phyloP scores from a whole-genome alignment of 2,888 invertebrate species.

The Ischnus inquisitorius region DNA sequence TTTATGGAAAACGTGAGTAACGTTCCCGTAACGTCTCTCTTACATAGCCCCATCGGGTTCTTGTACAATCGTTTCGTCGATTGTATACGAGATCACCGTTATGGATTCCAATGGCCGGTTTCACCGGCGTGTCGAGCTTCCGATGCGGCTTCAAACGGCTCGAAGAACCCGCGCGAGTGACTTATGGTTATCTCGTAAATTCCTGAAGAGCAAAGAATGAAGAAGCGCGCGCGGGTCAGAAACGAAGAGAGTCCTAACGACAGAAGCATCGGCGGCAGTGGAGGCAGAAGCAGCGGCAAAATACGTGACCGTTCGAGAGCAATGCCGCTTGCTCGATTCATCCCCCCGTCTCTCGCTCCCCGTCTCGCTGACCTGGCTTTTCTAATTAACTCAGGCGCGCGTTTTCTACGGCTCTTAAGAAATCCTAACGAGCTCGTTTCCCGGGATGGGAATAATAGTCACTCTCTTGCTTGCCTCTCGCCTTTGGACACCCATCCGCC shows the following conservation, averaged over 20 bases:
- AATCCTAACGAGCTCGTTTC: slow-evolving; percentile 67
- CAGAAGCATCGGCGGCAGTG: neutral
- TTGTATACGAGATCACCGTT: slow-evolving; percentile 55
- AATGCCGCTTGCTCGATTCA: slow-evolving; percentile 33
- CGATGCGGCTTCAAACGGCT: slow-evolving; percentile 42
- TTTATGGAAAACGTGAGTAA: slow-evolving; percentile 81
- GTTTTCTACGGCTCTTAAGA: slow-evolving; percentile 64
- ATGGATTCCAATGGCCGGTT: slow-evolving; percentile 61
- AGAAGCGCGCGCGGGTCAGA: slow-evolving; percentile 34
- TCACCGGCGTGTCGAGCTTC: slow-evolving; percentile 46
- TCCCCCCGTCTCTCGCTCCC: slow-evolving; percentile 16
- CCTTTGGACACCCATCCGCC: slow-evolving; percentile 16
- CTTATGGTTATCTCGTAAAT: slow-evolving; percentile 63
- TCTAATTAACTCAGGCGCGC: slow-evolving; percentile 64
- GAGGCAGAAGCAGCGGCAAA: slow-evolving; percentile 17
- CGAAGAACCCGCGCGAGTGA: slow-evolving; percentile 55
- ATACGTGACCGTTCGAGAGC: slow-evolving; percentile 27
- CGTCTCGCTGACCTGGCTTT: slow-evolving; percentile 32
- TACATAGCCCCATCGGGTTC: slow-evolving; percentile 2
- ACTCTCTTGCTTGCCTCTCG: neutral
- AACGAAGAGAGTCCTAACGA: slow-evolving; percentile 26
- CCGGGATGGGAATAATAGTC: slow-evolving; percentile 64
- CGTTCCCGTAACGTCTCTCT: slow-evolving; percentile 74
- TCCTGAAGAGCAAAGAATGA: slow-evolving; percentile 46
- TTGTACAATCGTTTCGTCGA: neutral